A percentile compares a stretch with the other conserved stretches of the same genome.
Conservation (phyloP, 37 sponge, comb jelly and placozoan species). For the Lycopodina hypogea region DNA sequence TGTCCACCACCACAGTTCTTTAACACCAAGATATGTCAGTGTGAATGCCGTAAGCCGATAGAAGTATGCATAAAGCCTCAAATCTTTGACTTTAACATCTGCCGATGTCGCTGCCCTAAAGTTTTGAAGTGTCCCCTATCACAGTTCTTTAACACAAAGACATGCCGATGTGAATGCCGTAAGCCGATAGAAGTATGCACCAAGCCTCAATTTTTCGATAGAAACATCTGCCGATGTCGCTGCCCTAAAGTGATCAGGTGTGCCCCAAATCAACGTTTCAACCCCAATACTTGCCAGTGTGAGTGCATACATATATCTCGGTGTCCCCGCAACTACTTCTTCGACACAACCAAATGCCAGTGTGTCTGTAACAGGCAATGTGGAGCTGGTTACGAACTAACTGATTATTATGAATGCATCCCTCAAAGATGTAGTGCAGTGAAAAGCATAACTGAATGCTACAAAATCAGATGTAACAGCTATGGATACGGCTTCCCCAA, state of each 20-base stretch:
- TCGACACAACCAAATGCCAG: background rate
- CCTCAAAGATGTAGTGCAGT: background rate
- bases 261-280: too few relatives aligned
- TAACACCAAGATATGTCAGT: slow-evolving; percentile 23
- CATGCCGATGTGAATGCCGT: slow-evolving; percentile 37
- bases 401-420: background rate
- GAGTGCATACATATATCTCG: too few relatives aligned
- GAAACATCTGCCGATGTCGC: slow-evolving; percentile 20
- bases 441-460: background rate
- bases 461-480: background rate
- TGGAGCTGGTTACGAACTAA: background rate
- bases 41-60: slow-evolving; percentile 27
- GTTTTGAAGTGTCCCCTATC: background rate
- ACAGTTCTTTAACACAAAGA: slow-evolving; percentile 12
- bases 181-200: background rate
- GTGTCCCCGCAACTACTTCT: too few relatives aligned
- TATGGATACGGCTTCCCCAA: background rate
- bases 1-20: background rate
- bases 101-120: slow-evolving; percentile 12
- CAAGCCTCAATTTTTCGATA: slow-evolving; percentile 4
- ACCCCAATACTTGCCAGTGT: background rate
- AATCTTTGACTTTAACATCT: background rate
- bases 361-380: slow-evolving; percentile 3
- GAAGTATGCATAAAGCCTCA: background rate
- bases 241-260: background rate